Percentiles rank a stretch among this genome's conserved stretches.
Conservation (phyloP, 2,888 invertebrate species). For the Lydus trimaculatus region DNA sequence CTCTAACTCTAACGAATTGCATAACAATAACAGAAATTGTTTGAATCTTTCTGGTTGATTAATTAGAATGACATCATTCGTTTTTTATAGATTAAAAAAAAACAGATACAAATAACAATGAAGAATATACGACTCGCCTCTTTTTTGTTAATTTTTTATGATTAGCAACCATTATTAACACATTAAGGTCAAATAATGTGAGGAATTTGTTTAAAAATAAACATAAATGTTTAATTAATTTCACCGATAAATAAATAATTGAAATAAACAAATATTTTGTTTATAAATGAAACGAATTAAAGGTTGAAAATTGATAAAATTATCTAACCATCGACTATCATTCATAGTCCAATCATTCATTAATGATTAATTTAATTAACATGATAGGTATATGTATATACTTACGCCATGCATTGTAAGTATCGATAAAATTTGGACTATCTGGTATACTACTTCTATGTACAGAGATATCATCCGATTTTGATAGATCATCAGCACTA, state of each 20-base stretch:
- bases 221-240: background rate
- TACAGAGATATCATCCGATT: slow-evolving; percentile 40
- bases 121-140: background rate
- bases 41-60: slow-evolving; percentile 8
- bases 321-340: background rate
- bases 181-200: background rate
- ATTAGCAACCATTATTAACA: background rate
- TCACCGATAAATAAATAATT: background rate
- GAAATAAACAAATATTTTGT: background rate
- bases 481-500: slow-evolving; percentile 45
- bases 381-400: slow-evolving; percentile 14
- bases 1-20: background rate
- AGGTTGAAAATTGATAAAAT: background rate
- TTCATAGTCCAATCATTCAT: background rate
- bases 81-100: background rate
- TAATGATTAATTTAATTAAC: background rate
- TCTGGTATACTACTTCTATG: slow-evolving; percentile 37
- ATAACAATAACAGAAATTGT: background rate
- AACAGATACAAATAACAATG: background rate
- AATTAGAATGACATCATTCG: slow-evolving; percentile 23
- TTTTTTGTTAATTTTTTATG: background rate
- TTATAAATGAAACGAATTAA: background rate
- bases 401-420: slow-evolving; percentile 53
- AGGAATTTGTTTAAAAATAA: background rate
- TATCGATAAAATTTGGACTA: slow-evolving; percentile 46